A percentile compares a stretch with the other conserved stretches of the same genome.
phyloP scores from a whole-genome alignment of 1,140 invertebrate genomes.

The Eriosoma lanigerum region DNA sequence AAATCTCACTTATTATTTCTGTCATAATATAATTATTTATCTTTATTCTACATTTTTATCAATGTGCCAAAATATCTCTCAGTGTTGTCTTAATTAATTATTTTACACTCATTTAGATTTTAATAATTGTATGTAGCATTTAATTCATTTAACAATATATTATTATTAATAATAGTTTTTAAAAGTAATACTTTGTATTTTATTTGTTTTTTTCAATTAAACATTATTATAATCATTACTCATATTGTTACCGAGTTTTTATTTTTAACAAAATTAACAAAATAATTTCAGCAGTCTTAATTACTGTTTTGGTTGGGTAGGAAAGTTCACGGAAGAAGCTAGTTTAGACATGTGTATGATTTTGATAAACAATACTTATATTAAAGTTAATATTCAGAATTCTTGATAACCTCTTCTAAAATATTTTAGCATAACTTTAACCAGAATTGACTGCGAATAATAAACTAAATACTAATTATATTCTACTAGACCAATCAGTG shows the following conservation, averaged over 20 bases:
- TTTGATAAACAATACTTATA: too few species aligned
- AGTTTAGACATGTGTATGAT: not conserved
- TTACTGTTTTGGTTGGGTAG: not conserved
- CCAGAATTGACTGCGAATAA: not conserved
- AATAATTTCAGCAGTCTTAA: not conserved
- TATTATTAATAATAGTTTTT: conserved; percentile 23
- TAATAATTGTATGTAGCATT: not conserved
- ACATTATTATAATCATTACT: conserved; percentile 8
- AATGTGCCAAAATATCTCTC: conserved; percentile 18
- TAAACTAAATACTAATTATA: too few species aligned
- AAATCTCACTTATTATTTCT: conserved; percentile 20
- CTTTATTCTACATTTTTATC: conserved; percentile 13
- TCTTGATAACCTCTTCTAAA: not conserved
- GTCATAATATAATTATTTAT: not conserved
- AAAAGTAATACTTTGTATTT: conserved; percentile 13
- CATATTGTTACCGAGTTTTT: not conserved
- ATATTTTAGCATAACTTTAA: not conserved
- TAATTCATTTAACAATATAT: conserved; percentile 20
- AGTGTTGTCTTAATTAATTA: conserved; percentile 24
- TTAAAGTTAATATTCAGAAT: too few species aligned
- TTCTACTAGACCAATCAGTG: not conserved
- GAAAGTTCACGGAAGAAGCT: not conserved
- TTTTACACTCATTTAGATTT: not conserved
- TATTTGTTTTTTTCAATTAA: conserved; percentile 33
- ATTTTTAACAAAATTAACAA: not conserved